Percentiles rank a stretch among this genome's conserved stretches.
Conservation (phyloP, 2,888 invertebrate species). For the Xylota segnis region DNA sequence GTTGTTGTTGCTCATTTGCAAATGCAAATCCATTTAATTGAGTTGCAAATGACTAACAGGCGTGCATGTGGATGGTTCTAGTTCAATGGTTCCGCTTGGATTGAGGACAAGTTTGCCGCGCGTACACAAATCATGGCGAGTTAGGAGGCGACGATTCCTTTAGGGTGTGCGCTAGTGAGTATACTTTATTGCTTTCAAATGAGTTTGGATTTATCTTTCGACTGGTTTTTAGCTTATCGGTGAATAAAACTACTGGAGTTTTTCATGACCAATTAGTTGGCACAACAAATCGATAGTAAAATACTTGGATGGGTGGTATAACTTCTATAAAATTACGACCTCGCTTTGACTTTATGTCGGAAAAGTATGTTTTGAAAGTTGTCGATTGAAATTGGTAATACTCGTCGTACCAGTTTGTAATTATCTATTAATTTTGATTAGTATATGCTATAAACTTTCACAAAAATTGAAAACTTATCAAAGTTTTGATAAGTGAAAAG, state of each 20-base stretch:
- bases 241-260: slow-evolving; percentile 11
- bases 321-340: too few species aligned
- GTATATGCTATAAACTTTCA: too few species aligned
- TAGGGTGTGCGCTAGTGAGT: slow-evolving; percentile 28
- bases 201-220: slow-evolving; percentile 52
- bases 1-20: slow-evolving; percentile 61
- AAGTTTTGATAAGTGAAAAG: too few species aligned
- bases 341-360: too few species aligned
- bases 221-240: slow-evolving; percentile 52
- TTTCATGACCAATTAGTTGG: slow-evolving; percentile 60
- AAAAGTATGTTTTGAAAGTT: too few species aligned
- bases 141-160: slow-evolving; percentile 37
- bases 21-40: slow-evolving; percentile 61
- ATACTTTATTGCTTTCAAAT: slow-evolving; percentile 60
- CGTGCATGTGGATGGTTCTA: slow-evolving; percentile 34
- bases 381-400: too few species aligned
- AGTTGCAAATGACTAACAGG: slow-evolving; percentile 49
- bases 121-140: slow-evolving; percentile 22
- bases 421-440: too few species aligned
- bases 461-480: too few species aligned
- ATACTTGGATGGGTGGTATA: slow-evolving; percentile 28
- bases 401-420: too few species aligned
- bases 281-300: slow-evolving; percentile 48
- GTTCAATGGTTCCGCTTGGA: slow-evolving; percentile 30
- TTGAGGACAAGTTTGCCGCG: slow-evolving; percentile 25